Evolutionary conservation across 2,888 invertebrate genomes (phyloP), one percentile per base, ranked within the genome.

Genomic region (Drosophila acutilabella): DNA sequence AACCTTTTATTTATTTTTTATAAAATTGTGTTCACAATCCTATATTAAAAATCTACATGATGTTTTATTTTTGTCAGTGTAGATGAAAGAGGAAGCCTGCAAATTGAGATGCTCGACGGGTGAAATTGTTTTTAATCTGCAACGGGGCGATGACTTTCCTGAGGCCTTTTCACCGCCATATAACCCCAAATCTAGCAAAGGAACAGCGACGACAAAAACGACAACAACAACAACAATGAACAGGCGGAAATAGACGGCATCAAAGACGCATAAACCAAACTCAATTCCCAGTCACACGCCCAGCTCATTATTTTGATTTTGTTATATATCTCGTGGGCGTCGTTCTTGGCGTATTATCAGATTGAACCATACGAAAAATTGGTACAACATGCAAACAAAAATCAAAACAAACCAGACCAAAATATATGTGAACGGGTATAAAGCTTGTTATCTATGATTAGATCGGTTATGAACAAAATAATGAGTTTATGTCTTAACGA

Each of bases 51-150:
- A n/a, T n/a, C n/a, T n/a, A n/a, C n/a, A 30, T 30, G 1, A 30
- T 30, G 8, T 30, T 30, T 30, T n/a, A n/a, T n/a, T 23, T 30
- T 30, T 7, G 0, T 2, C 30, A 30, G 30, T 30, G 30, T 30
- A 30, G 30, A 8, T 30, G 30, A 26, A 50, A 65, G 68, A 77
- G 71, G 76, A 87, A 85, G 73, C 82, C 85, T 71, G 88, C 82
- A 88, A 87, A 84, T 85, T 84, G 84, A 88, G 84, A 87, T 84
- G 87, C 84, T 71, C 42, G 54, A 57, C 64, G 67, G 64, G 60
- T 62, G 62, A 81, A 81, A 81, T 74, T 81, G 77, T 81, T 81
- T 81, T 79, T 84, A 84, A 81, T 84, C 81, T 84, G 56, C 67
- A 74, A 50, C 56, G 54, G 52, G 70, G 57, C 70, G 73, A 70